Evolutionary conservation across 2,113 vertebrate genomes (phyloP).

Genomic region (Crocuta crocuta): DNA sequence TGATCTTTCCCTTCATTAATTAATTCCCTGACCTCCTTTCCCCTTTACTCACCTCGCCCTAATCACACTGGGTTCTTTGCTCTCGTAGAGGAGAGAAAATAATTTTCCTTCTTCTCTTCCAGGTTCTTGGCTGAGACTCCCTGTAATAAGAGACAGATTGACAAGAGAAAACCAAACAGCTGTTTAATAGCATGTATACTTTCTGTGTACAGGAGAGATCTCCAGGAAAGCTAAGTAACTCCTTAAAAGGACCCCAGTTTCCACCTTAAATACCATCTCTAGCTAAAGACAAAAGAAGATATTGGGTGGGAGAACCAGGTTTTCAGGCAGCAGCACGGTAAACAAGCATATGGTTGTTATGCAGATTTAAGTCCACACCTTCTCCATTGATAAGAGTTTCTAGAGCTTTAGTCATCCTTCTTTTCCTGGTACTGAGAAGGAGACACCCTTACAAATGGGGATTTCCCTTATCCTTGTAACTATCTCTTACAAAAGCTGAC

Average conservation of each 20-base stretch:
- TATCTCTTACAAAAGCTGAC: neutral
- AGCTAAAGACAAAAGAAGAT: neutral
- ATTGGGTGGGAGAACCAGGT: neutral
- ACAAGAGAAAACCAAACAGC: neutral
- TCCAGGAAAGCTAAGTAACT: neutral
- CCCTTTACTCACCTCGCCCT: neutral
- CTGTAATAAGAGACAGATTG: neutral
- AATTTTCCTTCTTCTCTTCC: neutral
- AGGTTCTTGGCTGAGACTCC: neutral
- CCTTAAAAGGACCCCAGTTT: neutral
- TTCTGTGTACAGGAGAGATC: neutral
- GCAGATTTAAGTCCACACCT: neutral
- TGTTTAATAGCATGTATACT: neutral
- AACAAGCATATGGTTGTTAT: neutral
- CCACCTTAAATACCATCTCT: neutral
- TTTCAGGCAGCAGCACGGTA: neutral
- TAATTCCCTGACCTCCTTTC: neutral
- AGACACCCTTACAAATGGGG: neutral
- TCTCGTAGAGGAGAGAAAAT: neutral
- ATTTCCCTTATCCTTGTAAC: neutral
- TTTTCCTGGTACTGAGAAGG: neutral
- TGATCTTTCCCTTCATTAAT: neutral
- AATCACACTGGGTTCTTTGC: neutral
- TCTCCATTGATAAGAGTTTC: neutral
- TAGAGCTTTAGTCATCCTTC: neutral